Percentiles rank a stretch among this genome's conserved stretches.
Evolutionary conservation across 2,113 vertebrate species (phyloP).

Genomic region (Dicerorhinus sumatrensis): DNA sequence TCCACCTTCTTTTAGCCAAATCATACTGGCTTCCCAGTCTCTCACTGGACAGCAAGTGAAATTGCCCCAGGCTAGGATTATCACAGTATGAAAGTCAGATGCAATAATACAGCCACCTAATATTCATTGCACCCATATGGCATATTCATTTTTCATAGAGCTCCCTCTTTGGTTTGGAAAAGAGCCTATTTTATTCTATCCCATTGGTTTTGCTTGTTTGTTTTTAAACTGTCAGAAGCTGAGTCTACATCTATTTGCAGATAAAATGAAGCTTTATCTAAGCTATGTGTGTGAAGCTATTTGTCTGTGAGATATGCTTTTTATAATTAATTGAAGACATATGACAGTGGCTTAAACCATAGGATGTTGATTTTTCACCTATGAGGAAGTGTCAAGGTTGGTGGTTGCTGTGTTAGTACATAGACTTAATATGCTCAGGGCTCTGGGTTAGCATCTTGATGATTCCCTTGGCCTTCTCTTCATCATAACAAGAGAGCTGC

Average conservation of each 20-base stretch:
- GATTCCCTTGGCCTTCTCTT: background rate
- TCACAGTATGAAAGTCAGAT: conserved; percentile 31
- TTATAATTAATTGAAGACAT: background rate
- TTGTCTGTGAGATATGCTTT: background rate
- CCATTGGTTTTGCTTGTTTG: background rate
- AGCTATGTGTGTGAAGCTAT: background rate
- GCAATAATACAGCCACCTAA: background rate
- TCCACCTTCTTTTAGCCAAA: background rate
- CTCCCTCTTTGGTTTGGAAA: background rate
- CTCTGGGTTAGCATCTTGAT: background rate
- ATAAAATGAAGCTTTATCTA: background rate
- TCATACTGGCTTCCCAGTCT: background rate
- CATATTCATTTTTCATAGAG: background rate
- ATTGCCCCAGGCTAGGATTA: conserved; percentile 14
- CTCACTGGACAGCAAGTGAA: background rate
- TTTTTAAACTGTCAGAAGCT: background rate
- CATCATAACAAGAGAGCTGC: background rate
- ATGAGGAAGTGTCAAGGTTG: background rate
- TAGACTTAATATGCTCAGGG: background rate
- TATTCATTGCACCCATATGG: background rate
- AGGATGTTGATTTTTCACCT: background rate
- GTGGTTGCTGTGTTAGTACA: background rate
- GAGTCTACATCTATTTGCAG: background rate
- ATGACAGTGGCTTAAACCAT: background rate
- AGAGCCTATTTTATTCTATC: background rate